Base-by-base conservation (phyloP, 2,888 invertebrate species). In the Apocheima hispidaria region DNA sequence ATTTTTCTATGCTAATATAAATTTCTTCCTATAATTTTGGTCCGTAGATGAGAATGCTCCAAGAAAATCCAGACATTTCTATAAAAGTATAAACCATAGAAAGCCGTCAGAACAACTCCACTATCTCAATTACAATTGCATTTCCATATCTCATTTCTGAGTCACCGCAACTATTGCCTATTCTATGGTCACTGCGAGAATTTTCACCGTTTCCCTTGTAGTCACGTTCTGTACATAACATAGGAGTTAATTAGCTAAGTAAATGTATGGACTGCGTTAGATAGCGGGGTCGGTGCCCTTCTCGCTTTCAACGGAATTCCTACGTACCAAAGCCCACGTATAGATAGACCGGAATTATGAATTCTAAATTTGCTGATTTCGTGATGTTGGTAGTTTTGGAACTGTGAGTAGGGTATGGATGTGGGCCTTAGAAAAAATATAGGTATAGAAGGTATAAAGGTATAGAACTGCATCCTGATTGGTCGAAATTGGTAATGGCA, bases 261-360 rank as follows among this genome's bases (percentile, higher is more conserved):
- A 60, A 60, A 65, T 56, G 60, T 44, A 35, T 60, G 63, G 51
- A 54, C 41, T 60, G 46, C 10, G 35, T 14, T 16, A 56, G 66
- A 62, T 67, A 60, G 62, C 9, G 49, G 44, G 67, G 60, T 67
- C 65, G 60, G 44, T 56, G 63, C 52, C 60, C 63, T 63, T 58
- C 33, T 68, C 63, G 60, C 67, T 65, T 68, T 68, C 65, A 36
- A 65, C 49, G 44, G 38, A 59, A 49, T 68, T 71, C 72, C 71
- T 71, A 66, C 51, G 38, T 38, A 40, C 28, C 28, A 12, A n/a
- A 30, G 30, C 10, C 26, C n/a, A 36, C 30, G 30, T 30, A 12
- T n/a, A 38, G 16, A 38, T 7, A 16, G 41, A 38, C 18, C 38
- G 20, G 41, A 21, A 41, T 41, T 41, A 21, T 10, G 2, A 23